Percentiles rank a stretch among this genome's conserved stretches.
Evolutionary conservation across 2,797 vertebrate genomes (phyloP).

Genomic region (Peromyscus attwateri): DNA sequence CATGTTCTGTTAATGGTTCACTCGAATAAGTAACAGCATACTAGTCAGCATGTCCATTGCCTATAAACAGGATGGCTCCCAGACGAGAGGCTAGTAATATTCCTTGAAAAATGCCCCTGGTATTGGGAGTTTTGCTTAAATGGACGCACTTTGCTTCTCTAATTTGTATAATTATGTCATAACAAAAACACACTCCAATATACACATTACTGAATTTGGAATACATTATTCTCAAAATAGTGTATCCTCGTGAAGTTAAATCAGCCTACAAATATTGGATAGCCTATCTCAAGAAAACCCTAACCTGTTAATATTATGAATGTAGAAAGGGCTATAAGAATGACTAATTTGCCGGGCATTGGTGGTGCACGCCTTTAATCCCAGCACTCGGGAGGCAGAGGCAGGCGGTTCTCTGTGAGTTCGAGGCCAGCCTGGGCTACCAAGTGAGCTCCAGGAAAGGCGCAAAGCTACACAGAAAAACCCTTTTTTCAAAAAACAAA

Average conservation of each 20-base stretch:
- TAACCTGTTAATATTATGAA: background rate
- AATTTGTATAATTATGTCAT: background rate
- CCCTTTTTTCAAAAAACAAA: no score
- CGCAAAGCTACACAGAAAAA: no score
- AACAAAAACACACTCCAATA: background rate
- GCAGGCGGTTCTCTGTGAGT: no score
- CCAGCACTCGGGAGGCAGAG: no score
- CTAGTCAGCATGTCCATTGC: conserved; percentile 10
- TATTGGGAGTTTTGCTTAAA: background rate
- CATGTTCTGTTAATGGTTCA: background rate
- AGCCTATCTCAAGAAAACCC: background rate
- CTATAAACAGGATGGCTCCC: background rate
- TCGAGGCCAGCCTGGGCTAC: no score
- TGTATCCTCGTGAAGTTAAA: background rate
- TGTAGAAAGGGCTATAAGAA: background rate
- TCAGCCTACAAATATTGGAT: background rate
- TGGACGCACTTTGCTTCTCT: background rate
- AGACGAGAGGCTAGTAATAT: background rate
- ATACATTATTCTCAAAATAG: background rate
- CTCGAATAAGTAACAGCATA: background rate
- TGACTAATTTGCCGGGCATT: no score
- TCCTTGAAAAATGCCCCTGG: background rate
- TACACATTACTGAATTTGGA: background rate
- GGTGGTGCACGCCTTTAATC: no score
- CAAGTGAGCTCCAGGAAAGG: no score